Evolutionary conservation across 2,113 vertebrate genomes (phyloP).

Genomic region (Eurypyga helias): DNA sequence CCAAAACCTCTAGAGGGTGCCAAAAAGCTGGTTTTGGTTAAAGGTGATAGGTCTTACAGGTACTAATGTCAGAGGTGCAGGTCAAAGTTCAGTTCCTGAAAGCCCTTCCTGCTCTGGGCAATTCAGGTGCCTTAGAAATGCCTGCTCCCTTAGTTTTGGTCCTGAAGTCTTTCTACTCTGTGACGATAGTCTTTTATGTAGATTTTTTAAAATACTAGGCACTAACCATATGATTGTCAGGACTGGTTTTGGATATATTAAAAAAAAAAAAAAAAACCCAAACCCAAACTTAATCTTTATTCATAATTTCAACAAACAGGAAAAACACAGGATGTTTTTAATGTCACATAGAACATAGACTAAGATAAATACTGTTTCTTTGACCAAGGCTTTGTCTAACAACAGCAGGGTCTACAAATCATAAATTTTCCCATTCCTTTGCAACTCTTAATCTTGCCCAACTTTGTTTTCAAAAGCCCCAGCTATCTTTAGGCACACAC

Average conservation of each 20-base stretch:
- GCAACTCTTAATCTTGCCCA: not conserved
- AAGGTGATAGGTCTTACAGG: not conserved
- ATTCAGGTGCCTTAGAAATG: not conserved
- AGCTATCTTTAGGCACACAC: not conserved
- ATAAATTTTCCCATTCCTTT: not conserved
- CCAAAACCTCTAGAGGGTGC: conserved; percentile 63
- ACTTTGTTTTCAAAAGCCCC: not conserved
- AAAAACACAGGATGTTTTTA: not conserved
- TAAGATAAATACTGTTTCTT: not conserved
- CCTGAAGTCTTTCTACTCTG: not conserved
- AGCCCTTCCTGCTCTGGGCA: not conserved
- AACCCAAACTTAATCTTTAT: not conserved
- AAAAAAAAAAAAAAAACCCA: too few relatives aligned
- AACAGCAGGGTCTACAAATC: not conserved
- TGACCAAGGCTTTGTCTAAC: not conserved
- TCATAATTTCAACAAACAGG: not conserved
- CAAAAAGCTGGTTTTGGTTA: conserved; percentile 38
- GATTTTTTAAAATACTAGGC: not conserved
- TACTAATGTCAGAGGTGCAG: not conserved
- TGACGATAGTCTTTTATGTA: not conserved
- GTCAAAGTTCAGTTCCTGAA: not conserved
- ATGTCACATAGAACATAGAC: not conserved
- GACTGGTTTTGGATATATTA: not conserved
- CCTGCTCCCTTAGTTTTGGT: not conserved
- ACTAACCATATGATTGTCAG: not conserved